Evolutionary conservation across 2,888 invertebrate genomes (phyloP).

Genomic region (Tenthredo amoena): DNA sequence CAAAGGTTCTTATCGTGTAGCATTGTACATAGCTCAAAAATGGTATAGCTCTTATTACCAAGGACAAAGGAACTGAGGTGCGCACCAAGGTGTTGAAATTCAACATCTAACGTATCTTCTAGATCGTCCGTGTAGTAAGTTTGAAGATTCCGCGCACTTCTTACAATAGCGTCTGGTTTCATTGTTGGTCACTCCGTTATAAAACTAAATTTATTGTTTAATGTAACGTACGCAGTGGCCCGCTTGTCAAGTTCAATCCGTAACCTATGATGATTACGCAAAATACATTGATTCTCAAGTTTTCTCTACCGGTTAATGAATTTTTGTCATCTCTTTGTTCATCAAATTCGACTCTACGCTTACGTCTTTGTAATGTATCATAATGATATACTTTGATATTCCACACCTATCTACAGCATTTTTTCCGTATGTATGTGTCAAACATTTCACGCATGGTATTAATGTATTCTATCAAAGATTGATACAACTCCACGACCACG

Average conservation of each 20-base stretch:
- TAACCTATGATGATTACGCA: background rate
- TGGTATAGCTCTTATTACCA: background rate
- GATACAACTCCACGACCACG: conserved; percentile 53
- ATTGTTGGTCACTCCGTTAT: conserved; percentile 3
- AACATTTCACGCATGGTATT: conserved; percentile 42
- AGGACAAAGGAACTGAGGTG: background rate
- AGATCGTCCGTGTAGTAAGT: conserved; percentile 30
- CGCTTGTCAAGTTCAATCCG: background rate
- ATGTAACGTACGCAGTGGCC: background rate
- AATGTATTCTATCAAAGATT: conserved; percentile 49
- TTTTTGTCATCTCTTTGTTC: background rate
- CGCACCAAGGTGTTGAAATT: conserved; percentile 40
- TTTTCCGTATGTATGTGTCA: conserved; percentile 47
- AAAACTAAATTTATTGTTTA: conserved; percentile 39
- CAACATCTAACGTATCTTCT: background rate
- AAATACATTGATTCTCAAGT: background rate
- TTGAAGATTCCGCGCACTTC: background rate
- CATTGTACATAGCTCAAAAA: background rate
- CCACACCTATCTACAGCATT: conserved; percentile 52
- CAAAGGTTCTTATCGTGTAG: background rate
- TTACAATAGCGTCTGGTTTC: background rate
- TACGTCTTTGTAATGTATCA: conserved; percentile 29
- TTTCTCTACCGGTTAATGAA: background rate
- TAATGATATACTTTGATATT: conserved; percentile 22
- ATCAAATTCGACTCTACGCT: conserved; percentile 44